Conservation (phyloP, 2,113 vertebrate genomes). For the Geococcyx californianus region DNA sequence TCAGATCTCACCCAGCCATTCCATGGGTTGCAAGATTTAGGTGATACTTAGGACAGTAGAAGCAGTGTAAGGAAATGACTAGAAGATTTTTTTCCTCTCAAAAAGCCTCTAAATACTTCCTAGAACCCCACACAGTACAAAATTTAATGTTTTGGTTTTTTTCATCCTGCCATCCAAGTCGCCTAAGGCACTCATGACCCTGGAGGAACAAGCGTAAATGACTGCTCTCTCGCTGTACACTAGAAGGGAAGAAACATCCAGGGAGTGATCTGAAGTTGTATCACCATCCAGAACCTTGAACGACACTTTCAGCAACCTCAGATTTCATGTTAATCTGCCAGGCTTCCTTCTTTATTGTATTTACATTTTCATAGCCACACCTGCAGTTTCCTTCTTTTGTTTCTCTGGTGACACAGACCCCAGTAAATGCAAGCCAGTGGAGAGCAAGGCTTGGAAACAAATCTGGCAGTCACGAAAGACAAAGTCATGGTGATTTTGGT, state of each 20-base stretch:
- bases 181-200: background rate
- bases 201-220: background rate
- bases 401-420: background rate
- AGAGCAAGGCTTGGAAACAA: background rate
- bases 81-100: background rate
- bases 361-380: background rate
- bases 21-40: background rate
- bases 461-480: background rate
- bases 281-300: background rate
- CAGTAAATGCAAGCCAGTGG: background rate
- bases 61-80: background rate
- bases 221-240: rapidly evolving
- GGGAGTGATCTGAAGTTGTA: background rate
- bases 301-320: background rate
- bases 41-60: background rate
- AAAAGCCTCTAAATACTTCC: background rate
- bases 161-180: background rate
- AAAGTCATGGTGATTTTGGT: background rate
- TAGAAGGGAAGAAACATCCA: background rate
- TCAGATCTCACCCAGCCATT: background rate
- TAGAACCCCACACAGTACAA: background rate
- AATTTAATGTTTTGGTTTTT: background rate
- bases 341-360: background rate
- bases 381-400: background rate
- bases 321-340: background rate